These are phyloP conservation scores for Spodoptera picta DNA, from an alignment of 2,888 invertebrate species.

Conservation along the genomic window DNA sequence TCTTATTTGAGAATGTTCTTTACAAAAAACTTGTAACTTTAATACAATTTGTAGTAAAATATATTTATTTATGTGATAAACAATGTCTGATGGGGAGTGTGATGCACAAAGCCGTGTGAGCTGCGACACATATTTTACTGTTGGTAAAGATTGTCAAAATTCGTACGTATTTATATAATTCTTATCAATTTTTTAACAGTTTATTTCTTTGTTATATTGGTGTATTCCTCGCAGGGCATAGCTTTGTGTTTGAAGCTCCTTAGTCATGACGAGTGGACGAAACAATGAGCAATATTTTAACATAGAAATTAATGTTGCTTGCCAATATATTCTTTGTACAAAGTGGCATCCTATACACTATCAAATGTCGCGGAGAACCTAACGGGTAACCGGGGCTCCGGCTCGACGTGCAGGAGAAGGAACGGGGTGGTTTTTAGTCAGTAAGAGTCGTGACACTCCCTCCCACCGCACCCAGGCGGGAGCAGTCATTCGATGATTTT, in stretches of 20 bases:
- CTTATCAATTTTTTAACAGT: too few relatives aligned
- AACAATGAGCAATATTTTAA: slow-evolving; percentile 1
- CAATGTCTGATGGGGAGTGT: slow-evolving; percentile 7
- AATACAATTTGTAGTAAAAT: not conserved
- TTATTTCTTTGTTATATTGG: too few relatives aligned
- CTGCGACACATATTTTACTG: not conserved
- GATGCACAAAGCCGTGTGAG: slow-evolving; percentile 6
- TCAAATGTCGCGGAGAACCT: too few relatives aligned
- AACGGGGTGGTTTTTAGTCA: too few relatives aligned
- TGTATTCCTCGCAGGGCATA: slow-evolving; percentile 7
- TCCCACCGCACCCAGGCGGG: too few relatives aligned
- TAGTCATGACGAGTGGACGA: slow-evolving; percentile 8
- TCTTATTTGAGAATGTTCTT: slow-evolving; percentile 5
- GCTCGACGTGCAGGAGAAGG: too few relatives aligned
- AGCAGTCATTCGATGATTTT: too few relatives aligned
- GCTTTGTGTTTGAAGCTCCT: slow-evolving; percentile 44
- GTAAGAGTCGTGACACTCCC: too few relatives aligned
- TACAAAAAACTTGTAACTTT: slow-evolving; percentile 5
- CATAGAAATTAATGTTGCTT: not conserved
- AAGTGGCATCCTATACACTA: not conserved
- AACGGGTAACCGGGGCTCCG: too few relatives aligned
- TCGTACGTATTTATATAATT: slow-evolving; percentile 34
- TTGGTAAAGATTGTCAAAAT: slow-evolving; percentile 9
- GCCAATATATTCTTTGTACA: not conserved
- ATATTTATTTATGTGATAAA: slow-evolving; percentile 7